Conservation (phyloP, 2,113 vertebrate species). For the Parus major region DNA sequence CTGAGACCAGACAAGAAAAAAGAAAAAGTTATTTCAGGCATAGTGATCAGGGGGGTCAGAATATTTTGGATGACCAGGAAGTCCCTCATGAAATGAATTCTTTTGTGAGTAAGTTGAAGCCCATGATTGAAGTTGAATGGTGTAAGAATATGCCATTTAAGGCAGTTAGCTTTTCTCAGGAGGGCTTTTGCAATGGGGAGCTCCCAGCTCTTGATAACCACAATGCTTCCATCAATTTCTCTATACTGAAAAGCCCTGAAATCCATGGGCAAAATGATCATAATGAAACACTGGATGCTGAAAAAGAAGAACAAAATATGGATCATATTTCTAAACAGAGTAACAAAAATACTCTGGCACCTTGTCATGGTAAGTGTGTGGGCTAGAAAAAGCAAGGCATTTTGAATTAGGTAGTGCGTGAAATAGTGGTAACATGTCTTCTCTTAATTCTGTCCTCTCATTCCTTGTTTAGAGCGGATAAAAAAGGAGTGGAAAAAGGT, state of each 20-base stretch:
- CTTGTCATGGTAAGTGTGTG: conserved; percentile 58
- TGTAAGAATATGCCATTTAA: background rate
- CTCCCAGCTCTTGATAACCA: background rate
- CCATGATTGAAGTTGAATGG: background rate
- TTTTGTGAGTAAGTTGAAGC: background rate
- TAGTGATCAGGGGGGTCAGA: background rate
- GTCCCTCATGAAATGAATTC: background rate
- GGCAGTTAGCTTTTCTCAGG: background rate
- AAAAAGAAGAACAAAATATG: conserved; percentile 13
- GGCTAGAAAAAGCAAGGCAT: background rate
- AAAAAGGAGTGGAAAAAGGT: background rate
- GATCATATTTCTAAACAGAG: background rate
- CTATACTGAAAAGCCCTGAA: background rate
- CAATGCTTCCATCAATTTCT: background rate
- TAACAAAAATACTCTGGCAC: background rate
- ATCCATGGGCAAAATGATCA: background rate
- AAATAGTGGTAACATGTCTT: background rate
- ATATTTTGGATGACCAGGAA: background rate
- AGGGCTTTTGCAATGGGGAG: background rate
- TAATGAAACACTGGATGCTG: background rate
- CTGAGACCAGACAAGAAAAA: background rate
- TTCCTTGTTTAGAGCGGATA: background rate
- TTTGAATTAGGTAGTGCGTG: background rate
- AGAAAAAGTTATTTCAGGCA: background rate
- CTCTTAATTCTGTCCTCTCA: background rate